Base-by-base conservation (phyloP, 2,888 invertebrate species). In the Hoplodrina ambigua region DNA sequence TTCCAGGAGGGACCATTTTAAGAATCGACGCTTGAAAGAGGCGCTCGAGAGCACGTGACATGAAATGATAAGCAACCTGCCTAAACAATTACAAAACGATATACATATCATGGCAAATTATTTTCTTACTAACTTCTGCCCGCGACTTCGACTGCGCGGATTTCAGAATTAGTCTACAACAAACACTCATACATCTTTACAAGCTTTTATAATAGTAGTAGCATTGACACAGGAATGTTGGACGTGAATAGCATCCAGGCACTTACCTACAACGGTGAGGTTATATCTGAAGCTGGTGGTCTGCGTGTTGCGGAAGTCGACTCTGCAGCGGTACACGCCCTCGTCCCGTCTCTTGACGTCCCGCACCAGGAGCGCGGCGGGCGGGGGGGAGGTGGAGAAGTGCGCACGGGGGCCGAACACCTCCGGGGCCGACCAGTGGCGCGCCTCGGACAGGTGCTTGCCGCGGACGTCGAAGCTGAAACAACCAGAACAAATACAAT, bases 301-400 rank as follows among this genome's bases (percentile, higher is more conserved):
- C 94, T 98, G 98, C 80, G 98, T 98, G 93, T 98, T 98, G 80
- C 98, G 96, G 96, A 98, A 99, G 96, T 99, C 98, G 83, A 98
- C 98, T 78, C 98, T 96, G 93, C 99, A 99, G 79, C 98, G 97
- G 96, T 98, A 99, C 85, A 98, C 97, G 87, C 98, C 98, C 92
- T 98, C 98, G 94, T 99, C 99, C 89, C 97, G 97, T 58, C 98
- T 96, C 94, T 98, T 97, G 88, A 98, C 97, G 96, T 98, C 98
- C 75, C 97, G 90, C 79, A 96, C 95, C 44, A 98, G 97, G 87
- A 98, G 97, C 80, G 97, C 97, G 75, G 98, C 98, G 80, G 98
- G 98, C 83, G 97, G 97, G 66, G 98, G 97, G 70, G 97, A 96
- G 68, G 98, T 97, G 88, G 97, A 96, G 96, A 98, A 98, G 96